phyloP scores from a whole-genome alignment of 35 echinoderm and acorn worm genomes.

The Strongylocentrotus purpuratus region DNA sequence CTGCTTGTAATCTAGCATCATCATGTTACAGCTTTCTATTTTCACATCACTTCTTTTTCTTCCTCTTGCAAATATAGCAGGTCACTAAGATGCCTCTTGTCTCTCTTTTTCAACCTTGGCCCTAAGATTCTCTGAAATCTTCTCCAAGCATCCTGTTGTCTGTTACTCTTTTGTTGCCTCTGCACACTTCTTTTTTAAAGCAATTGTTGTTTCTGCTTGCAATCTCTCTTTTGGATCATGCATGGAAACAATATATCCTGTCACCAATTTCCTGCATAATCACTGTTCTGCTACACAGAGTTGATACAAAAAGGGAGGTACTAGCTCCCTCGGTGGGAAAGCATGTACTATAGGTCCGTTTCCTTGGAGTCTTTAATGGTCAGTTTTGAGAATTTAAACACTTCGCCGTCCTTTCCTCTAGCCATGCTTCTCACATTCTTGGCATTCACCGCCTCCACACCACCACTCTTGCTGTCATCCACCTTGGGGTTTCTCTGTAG shows the following conservation, averaged over 20 bases:
- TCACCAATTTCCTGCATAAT: background rate
- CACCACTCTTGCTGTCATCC: background rate
- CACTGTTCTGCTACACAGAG: background rate
- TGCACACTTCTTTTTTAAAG: background rate
- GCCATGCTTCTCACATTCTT: background rate
- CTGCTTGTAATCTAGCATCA: background rate
- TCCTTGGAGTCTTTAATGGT: constrained; percentile 52
- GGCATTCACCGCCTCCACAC: constrained; percentile 33
- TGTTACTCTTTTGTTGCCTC: background rate
- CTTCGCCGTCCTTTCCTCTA: constrained; percentile 6
- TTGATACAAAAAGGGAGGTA: background rate
- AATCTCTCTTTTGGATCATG: background rate
- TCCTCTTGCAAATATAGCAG: background rate
- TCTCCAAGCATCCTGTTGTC: background rate
- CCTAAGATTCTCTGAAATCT: background rate
- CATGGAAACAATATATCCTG: background rate
- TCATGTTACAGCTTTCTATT: background rate
- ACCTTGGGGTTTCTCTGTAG: background rate
- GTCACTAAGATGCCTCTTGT: background rate
- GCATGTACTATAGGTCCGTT: constrained; percentile 55
- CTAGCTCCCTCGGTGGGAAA: background rate
- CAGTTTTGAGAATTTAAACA: constrained; percentile 59
- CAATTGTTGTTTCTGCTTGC: background rate
- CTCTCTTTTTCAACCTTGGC: background rate
- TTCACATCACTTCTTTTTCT: background rate